phyloP scores from a whole-genome alignment of 2,797 vertebrate genomes.

The Siniperca scherzeri region DNA sequence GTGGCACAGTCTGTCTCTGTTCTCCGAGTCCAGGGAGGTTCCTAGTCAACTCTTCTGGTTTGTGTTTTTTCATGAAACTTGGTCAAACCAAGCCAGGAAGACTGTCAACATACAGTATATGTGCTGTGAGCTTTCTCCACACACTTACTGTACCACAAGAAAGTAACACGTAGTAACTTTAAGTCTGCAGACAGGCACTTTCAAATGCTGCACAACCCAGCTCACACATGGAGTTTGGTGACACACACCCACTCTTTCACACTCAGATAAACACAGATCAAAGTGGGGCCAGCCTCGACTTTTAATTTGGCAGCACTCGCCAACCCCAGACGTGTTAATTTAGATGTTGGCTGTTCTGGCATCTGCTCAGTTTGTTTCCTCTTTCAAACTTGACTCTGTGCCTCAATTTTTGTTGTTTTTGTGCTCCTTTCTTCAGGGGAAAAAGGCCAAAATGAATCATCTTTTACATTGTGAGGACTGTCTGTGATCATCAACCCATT shows the following conservation, averaged over 20 bases:
- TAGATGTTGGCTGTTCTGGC: slow-evolving; percentile 20
- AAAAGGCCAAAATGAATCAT: not conserved
- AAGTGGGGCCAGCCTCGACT: slow-evolving; percentile 45
- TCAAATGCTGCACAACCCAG: slow-evolving; percentile 12
- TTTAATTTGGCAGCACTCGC: slow-evolving; percentile 47
- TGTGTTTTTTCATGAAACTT: slow-evolving; percentile 53
- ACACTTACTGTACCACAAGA: slow-evolving; percentile 55
- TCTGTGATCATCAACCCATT: not conserved
- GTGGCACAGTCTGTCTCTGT: slow-evolving; percentile 76
- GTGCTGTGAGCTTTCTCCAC: slow-evolving; percentile 33
- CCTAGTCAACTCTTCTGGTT: slow-evolving; percentile 46
- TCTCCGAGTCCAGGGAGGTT: slow-evolving; percentile 55
- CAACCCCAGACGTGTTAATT: slow-evolving; percentile 36
- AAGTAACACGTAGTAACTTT: slow-evolving; percentile 44
- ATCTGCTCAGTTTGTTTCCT: slow-evolving; percentile 13
- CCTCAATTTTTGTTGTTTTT: not conserved
- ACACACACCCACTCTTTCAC: slow-evolving; percentile 56
- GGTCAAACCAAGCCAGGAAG: slow-evolving; percentile 36
- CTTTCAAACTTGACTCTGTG: not conserved
- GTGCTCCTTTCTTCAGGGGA: not conserved
- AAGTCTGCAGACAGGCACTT: slow-evolving; percentile 35
- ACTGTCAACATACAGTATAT: slow-evolving; percentile 41
- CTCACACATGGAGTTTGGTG: slow-evolving; percentile 49
- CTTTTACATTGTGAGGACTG: not conserved
- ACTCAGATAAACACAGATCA: slow-evolving; percentile 70